phyloP scores from a whole-genome alignment of 2,797 vertebrate genomes.

The Nasua narica region DNA sequence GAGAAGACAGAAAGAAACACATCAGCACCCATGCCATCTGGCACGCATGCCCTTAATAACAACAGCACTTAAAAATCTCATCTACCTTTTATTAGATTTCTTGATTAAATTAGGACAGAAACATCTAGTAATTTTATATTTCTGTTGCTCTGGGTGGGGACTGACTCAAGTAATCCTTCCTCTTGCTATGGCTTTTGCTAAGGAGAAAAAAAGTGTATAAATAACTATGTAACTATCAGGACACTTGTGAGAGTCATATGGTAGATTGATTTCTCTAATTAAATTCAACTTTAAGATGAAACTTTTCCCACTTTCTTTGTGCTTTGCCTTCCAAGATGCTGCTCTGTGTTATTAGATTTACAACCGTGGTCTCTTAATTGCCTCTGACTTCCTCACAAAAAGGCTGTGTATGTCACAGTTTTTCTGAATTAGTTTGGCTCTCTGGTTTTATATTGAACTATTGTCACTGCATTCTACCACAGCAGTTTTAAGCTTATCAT shows the following conservation, averaged over 20 bases:
- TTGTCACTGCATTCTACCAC: not conserved
- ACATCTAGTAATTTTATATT: not conserved
- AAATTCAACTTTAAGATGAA: not conserved
- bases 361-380: not conserved
- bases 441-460: not conserved
- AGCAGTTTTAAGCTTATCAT: not conserved
- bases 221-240: not conserved
- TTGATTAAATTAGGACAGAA: not conserved
- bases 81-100: not conserved
- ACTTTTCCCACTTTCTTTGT: not conserved
- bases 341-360: not conserved
- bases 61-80: not conserved
- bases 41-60: not conserved
- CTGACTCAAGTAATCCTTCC: not conserved
- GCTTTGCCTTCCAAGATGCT: not conserved
- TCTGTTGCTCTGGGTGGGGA: not conserved
- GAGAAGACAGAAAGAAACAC: accelerated
- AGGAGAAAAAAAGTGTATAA: not conserved
- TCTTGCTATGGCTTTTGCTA: not conserved
- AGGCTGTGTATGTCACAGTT: not conserved
- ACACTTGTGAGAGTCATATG: not conserved
- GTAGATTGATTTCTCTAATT: not conserved
- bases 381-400: not conserved
- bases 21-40: accelerated
- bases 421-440: not conserved